Percentiles rank a stretch among this genome's conserved stretches.
These are phyloP conservation scores for Leucophenga montana DNA, from an alignment of 2,888 invertebrate genomes.

Conservation along the genomic window DNA sequence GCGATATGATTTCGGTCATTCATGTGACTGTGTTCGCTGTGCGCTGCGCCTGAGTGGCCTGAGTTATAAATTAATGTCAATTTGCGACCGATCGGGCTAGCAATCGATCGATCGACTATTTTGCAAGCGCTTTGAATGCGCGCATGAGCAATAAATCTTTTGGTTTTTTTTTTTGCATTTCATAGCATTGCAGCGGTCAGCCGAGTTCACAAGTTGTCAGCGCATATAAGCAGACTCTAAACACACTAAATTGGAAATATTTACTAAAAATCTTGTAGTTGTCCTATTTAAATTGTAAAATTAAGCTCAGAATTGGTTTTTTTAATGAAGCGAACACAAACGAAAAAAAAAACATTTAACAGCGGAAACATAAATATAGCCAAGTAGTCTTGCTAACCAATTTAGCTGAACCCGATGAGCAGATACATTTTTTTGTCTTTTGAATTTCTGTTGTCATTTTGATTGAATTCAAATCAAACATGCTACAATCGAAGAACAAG, in stretches of 20 bases:
- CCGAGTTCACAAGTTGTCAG: constrained; percentile 55
- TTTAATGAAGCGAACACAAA: constrained; percentile 48
- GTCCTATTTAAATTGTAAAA: constrained; percentile 59
- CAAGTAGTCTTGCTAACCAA: constrained; percentile 49
- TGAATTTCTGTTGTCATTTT: constrained; percentile 55
- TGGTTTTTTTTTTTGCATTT: too few relatives aligned
- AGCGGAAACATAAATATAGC: constrained; percentile 49
- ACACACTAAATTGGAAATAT: not conserved
- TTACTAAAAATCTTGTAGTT: constrained; percentile 7
- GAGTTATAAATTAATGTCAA: constrained; percentile 67
- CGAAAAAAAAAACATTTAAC: constrained; percentile 50
- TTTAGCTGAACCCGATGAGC: constrained; percentile 41
- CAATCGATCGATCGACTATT: constrained; percentile 40
- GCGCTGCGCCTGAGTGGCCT: constrained; percentile 46
- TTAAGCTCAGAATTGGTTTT: constrained; percentile 63
- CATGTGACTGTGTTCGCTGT: not conserved
- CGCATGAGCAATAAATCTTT: constrained; percentile 66
- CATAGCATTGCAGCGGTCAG: constrained; percentile 55
- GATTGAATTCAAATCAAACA: constrained; percentile 72
- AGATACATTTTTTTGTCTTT: constrained; percentile 16
- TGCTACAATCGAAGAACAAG: constrained; percentile 48
- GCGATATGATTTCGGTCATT: constrained; percentile 8
- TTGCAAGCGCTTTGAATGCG: constrained; percentile 38
- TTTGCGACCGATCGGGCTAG: constrained; percentile 46
- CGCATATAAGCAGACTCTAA: constrained; percentile 1